Base-by-base conservation (phyloP, 2,113 vertebrate genomes). In the Rattus rattus region DNA sequence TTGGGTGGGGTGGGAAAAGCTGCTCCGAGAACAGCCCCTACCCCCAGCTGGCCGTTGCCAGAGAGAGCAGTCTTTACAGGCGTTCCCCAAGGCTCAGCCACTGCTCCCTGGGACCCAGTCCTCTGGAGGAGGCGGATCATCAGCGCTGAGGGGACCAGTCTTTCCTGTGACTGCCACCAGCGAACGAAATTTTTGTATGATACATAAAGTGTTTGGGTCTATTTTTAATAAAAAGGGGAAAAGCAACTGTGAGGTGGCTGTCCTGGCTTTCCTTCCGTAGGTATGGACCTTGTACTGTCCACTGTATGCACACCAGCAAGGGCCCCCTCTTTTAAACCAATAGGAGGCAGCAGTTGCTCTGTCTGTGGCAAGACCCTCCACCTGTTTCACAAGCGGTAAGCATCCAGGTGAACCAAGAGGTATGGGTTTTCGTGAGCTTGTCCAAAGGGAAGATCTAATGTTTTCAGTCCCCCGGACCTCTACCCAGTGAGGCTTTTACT, bases 151-250 rank as follows among this genome's bases (percentile, higher is more conserved):
- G 95, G 95, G 97, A 65, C 81, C 24, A 77, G 79, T 81, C 92
- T 94, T 95, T 90, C 96, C 95, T 73, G 86, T 94, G 97, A 98
- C 96, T 97, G 97, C 98, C 98, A 98, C 98, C 98, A 98, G 98
- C 98, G 98, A 97, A 98, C 0, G 97, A 94, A 96, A 97, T 72
- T 98, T 98, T 98, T 98, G 97, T 98, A 98, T 98, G 94, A 97
- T 96, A 97, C 93, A 98, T 98, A 98, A 98, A 96, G 96, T 96
- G 97, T 98, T 98, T 93, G 97, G 91, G 96, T 98, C 88, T 98
- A 97, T 98, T 98, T 98, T 97, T 98, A 98, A 98, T 98, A 98
- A 96, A 97, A 97, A 94, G 96, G 88, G 96, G 83, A 73, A 97
- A 97, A 96, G 92, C 88, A 91, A 96, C 86, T 2, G 17, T 43